Base-by-base conservation (phyloP, 2,888 invertebrate species). In the Maniola hyperantus region DNA sequence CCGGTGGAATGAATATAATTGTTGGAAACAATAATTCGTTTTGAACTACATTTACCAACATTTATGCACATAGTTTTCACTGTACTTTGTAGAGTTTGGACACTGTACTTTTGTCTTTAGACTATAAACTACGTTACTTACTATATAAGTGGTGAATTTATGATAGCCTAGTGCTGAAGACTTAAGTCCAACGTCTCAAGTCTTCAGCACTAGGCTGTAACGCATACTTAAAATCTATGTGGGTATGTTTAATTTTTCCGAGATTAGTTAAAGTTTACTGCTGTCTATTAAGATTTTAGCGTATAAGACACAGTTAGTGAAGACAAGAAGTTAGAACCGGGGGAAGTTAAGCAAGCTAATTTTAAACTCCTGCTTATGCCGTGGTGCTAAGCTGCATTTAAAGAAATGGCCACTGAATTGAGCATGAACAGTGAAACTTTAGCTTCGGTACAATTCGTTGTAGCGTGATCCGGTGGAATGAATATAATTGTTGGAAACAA, bases 281-380 rank as follows among this genome's bases (percentile, higher is more conserved):
- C 46, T 58, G 36, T 57, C 62, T 65, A 65, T 62, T 58, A 65
- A 65, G 51, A 68, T 62, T 65, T 62, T 58, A 68, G 58, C 61
- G 39, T 59, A 59, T 54, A 70, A 66, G 67, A 64, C 70, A 62
- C 70, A 72, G 72, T 76, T 73, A 74, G 67, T 60, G 71, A 71
- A 72, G 69, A 71, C 69, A 65, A 66, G 64, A 71, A 79, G 73
- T 78, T 74, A 73, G 71, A 72, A 67, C 72, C 64, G 42, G 67
- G 67, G 60, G 64, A 73, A 71, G 71, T 73, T 73, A 73, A 69
- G 71, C 71, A 79, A 80, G 78, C 79, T 80, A 78, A 82, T 81
- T 77, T 76, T 78, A 75, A 82, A 80, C 76, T 75, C 66, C 68
- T 68, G 68, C 51, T 54, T 36, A 54, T 54, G 33, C 34, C 44